Evolutionary conservation across 2,113 vertebrate species (phyloP).

Genomic region (Aphyosemion australe): DNA sequence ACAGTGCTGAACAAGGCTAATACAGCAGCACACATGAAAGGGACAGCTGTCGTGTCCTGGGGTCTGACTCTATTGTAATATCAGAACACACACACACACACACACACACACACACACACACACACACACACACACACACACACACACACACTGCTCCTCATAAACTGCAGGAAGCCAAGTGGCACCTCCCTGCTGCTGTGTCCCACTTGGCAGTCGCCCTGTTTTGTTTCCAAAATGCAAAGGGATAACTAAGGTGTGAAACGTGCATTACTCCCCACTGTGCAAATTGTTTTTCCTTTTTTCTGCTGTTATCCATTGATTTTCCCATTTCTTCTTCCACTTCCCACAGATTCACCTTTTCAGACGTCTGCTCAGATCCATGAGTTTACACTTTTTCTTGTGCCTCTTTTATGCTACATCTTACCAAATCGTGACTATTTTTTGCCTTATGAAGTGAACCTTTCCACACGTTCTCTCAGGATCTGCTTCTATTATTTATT

Average conservation of each 20-base stretch:
- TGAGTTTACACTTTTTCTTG: background rate
- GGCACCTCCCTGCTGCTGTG: conserved; percentile 42
- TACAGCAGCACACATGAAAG: conserved; percentile 42
- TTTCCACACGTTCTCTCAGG: conserved; percentile 10
- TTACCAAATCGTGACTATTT: conserved; percentile 1
- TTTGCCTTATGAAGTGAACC: conserved; percentile 13
- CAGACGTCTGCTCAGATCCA: background rate
- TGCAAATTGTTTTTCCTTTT: background rate
- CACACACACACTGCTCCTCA: conserved; percentile 5
- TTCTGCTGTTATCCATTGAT: background rate
- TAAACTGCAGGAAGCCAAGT: conserved; percentile 49
- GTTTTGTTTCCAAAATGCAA: conserved; percentile 15
- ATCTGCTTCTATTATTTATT: background rate
- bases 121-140: background rate
- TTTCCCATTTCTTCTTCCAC: background rate
- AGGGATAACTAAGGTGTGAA: background rate
- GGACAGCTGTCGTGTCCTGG: conserved; percentile 46
- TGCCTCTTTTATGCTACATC: conserved; percentile 3
- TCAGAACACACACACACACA: conserved; percentile 2
- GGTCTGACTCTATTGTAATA: conserved; percentile 40
- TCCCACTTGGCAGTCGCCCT: conserved; percentile 19
- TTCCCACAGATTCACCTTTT: background rate
- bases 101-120: conserved; percentile 1
- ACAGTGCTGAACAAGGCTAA: conserved; percentile 21
- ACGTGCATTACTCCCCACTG: background rate